Base-by-base conservation (phyloP, 2,797 vertebrate species). In the Eurystomus glaucurus region DNA sequence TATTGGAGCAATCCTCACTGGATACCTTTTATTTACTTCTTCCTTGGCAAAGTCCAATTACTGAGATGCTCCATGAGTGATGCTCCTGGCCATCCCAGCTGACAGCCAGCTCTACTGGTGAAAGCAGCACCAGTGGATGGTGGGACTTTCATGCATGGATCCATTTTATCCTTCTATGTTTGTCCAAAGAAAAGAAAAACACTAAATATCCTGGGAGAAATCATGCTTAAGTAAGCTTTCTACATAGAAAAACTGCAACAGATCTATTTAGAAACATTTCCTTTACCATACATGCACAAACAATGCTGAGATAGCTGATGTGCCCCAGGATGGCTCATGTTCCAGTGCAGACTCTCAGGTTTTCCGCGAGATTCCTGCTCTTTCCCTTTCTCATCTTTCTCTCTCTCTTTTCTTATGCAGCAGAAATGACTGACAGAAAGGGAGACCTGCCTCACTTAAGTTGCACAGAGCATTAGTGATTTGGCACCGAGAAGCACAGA, bases 21-120 rank as follows among this genome's bases (percentile, higher is more conserved):
- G 96, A 54, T 90, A 88, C 77, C 81, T 95, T 96, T 96, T 97
- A 97, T 97, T 97, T 97, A 97, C 95, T 96, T 81, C 93, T 91
- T 97, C 91, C 82, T 92, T 96, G 93, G 93, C 88, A 31, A 97
- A 95, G 93, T 78, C 93, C 94, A 98, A 95, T 97, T 97, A 97
- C 91, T 37, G 80, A 93, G 88, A 93, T 94, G 88, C 72, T 93
- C 79, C 93, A 94, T 96, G 97, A 97, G 87, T 96, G 97, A 98
- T 97, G 95, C 85, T 97, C 80, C 72, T 94, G 81, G 96, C 68
- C 90, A 96, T 97, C 94, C 83, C 89, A 92, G 89, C 52, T 97
- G 97, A 97, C 96, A 98, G 96, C 69, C 95, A 93, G 87, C 75
- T 91, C 95, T 82, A 48, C 76, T 69, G 65, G 83, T 91, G 90